phyloP scores from a whole-genome alignment of 2,888 invertebrate species.

The Ceramica pisi region DNA sequence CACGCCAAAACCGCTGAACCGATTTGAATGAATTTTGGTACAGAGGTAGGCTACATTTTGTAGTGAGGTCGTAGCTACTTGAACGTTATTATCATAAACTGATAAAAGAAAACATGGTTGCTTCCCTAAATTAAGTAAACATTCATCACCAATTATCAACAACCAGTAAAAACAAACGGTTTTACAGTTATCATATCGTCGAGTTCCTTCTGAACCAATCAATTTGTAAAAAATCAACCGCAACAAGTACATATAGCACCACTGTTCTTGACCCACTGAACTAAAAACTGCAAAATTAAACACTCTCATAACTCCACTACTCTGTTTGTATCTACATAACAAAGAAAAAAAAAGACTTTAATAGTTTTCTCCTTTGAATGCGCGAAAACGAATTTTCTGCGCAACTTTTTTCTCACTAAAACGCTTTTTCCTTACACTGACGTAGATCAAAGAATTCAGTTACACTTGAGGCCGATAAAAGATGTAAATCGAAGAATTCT shows the following conservation, averaged over 20 bases:
- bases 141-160: too few species aligned
- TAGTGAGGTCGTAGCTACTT: too few species aligned
- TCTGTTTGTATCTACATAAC: constrained; percentile 65
- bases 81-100: too few species aligned
- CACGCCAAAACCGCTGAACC: too few species aligned
- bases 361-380: constrained; percentile 70
- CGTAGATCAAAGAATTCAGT: constrained; percentile 75
- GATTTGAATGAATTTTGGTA: too few species aligned
- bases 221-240: neutral
- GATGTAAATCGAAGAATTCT: constrained; percentile 63
- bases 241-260: neutral
- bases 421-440: constrained; percentile 76
- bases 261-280: constrained; percentile 40
- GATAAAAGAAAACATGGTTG: too few species aligned
- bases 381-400: constrained; percentile 75
- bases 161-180: too few species aligned
- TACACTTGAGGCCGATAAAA: constrained; percentile 72
- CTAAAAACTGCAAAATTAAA: constrained; percentile 58
- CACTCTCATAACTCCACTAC: constrained; percentile 60
- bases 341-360: constrained; percentile 68
- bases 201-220: neutral
- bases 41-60: too few species aligned
- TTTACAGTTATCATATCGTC: neutral
- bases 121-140: too few species aligned
- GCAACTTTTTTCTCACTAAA: constrained; percentile 73